Evolutionary conservation across 1,140 invertebrate genomes (phyloP), one percentile per base, ranked within the genome.

Genomic region (Whitmania pigra): DNA sequence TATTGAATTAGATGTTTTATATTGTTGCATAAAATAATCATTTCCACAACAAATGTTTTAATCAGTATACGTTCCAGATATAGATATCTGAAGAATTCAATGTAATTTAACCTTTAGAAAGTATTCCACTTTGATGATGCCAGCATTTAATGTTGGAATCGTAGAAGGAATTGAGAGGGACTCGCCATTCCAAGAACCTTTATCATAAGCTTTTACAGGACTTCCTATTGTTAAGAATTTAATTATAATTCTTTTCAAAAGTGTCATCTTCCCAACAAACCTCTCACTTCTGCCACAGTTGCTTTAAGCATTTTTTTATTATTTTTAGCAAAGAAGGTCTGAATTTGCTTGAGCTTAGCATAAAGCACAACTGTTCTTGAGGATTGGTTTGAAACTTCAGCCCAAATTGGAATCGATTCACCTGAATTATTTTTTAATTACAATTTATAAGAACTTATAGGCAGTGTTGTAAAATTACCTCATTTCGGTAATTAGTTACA

Each of bases 401-500:
- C 83, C 57, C 80, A 84, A n/a, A 85, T 82, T 18, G 82, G 81
- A 72, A 84, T 83, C 2, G 84, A 84, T 76, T 85, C 83, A 71
- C 84, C 83, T 84, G 75, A 49, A 77, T 78, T n/a, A n/a, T 15
- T 7, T 6, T 43, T 6, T 55, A 11, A 49, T 7, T 49, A 17
- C 20, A 69, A 15, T 17, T 11, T 49, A 1, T 63, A 63, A 15
- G 11, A 63, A 25, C 22, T 31, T 25, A n/a, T n/a, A n/a, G n/a
- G n/a, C n/a, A n/a, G n/a, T n/a, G n/a, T n/a, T n/a, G n/a, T n/a
- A n/a, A n/a, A n/a, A n/a, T n/a, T n/a, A n/a, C n/a, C n/a, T n/a
- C n/a, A n/a, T n/a, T n/a, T n/a, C n/a, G n/a, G n/a, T n/a, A n/a
- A n/a, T n/a, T n/a, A n/a, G n/a, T n/a, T n/a, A n/a, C n/a, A n/a